Conservation (phyloP, 2,113 vertebrate species). For the Oxyura jamaicensis region DNA sequence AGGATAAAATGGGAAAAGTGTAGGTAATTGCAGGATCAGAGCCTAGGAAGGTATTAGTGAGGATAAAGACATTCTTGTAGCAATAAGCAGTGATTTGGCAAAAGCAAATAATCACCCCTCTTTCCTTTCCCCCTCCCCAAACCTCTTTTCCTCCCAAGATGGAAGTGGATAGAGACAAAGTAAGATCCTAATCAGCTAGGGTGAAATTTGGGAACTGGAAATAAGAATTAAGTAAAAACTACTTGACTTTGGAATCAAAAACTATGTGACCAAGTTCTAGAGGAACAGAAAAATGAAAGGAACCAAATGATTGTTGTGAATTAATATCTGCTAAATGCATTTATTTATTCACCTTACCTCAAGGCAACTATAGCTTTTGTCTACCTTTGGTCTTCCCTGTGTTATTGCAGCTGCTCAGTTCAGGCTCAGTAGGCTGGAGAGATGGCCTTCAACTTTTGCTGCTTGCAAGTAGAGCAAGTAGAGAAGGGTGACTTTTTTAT, state of each 20-base stretch:
- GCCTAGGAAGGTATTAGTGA: background rate
- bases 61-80: background rate
- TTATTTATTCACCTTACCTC: background rate
- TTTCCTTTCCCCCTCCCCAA: background rate
- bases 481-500: background rate
- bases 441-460: background rate
- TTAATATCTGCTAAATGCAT: background rate
- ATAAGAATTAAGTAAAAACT: background rate
- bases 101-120: background rate
- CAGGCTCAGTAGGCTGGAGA: background rate
- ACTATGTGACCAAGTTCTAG: background rate
- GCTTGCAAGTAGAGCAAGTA: background rate
- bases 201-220: background rate
- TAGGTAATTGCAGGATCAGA: background rate
- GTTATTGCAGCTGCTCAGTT: background rate
- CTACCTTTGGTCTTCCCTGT: background rate
- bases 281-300: background rate
- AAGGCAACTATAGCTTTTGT: background rate
- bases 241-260: background rate
- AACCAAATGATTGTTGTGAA: background rate
- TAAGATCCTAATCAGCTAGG: background rate
- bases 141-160: background rate
- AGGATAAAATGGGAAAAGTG: background rate
- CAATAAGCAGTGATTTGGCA: background rate
- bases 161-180: background rate